Evolutionary conservation across 1,140 invertebrate genomes (phyloP).

Genomic region (Aricia agestis): DNA sequence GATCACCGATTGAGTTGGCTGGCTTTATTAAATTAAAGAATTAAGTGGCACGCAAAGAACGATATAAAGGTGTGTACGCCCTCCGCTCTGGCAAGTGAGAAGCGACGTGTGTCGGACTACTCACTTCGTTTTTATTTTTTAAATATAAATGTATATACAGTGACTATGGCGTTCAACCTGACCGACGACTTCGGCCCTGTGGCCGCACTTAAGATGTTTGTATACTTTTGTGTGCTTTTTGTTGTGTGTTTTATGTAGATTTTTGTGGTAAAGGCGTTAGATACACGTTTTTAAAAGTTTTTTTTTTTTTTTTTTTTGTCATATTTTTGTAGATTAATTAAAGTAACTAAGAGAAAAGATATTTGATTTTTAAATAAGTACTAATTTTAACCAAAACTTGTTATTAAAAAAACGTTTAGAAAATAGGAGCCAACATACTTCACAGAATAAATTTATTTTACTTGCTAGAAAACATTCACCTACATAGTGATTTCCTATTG

Average conservation of each 20-base stretch:
- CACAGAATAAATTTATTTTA: too few species aligned
- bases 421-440: too few species aligned
- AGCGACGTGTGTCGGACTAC: conserved; percentile 72
- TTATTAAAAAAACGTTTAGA: too few species aligned
- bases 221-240: conserved; percentile 34
- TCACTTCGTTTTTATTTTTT: conserved; percentile 56
- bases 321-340: too few species aligned
- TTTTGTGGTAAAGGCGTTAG: too few species aligned
- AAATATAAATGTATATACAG: conserved; percentile 4
- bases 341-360: too few species aligned
- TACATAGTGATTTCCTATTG: too few species aligned
- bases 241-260: too few species aligned
- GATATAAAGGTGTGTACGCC: conserved; percentile 54
- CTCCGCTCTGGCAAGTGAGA: conserved; percentile 61
- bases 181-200: conserved; percentile 55
- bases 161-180: conserved; percentile 54
- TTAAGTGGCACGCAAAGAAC: conserved; percentile 64
- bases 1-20: conserved; percentile 54
- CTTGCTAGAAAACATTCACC: too few species aligned
- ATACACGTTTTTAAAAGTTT: background rate
- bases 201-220: conserved; percentile 66
- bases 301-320: background rate
- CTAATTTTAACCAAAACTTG: too few species aligned
- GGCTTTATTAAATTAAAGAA: conserved; percentile 73
- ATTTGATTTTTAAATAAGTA: too few species aligned